Evolutionary conservation across 2,113 vertebrate species (phyloP).

Genomic region (Mobula birostris): DNA sequence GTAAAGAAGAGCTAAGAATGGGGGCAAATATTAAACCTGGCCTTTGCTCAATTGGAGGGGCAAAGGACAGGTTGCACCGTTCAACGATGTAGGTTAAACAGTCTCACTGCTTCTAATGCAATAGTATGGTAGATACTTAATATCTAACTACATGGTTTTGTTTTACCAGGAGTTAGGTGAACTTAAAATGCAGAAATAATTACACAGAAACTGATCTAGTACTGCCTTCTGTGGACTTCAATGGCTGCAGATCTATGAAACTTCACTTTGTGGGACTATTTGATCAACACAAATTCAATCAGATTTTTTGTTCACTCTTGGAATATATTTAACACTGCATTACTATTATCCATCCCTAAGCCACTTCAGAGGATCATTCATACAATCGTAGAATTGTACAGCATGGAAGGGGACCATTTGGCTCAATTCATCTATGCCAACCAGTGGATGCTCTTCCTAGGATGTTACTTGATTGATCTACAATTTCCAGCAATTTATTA

Average conservation of each 20-base stretch:
- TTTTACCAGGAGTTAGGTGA: neutral
- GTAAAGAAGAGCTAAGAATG: too few species aligned
- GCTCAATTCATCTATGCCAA: too few species aligned
- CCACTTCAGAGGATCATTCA: too few species aligned
- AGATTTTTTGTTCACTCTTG: neutral
- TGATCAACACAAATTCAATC: neutral
- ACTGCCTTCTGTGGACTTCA: neutral
- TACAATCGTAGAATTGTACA: too few species aligned
- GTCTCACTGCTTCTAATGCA: neutral
- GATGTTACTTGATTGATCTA: too few species aligned
- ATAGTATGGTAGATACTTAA: neutral
- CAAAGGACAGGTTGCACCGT: neutral
- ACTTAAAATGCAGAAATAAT: neutral
- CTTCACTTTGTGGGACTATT: neutral
- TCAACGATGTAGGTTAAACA: neutral
- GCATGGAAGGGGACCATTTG: too few species aligned
- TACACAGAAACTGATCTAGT: neutral
- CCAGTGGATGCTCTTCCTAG: too few species aligned
- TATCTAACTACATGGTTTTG: neutral
- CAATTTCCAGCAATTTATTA: too few species aligned
- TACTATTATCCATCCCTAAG: too few species aligned
- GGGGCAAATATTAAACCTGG: neutral
- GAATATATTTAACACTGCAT: too few species aligned
- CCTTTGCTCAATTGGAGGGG: neutral
- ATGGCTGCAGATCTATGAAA: neutral